These are phyloP conservation scores for Eupeodes latifasciatus DNA, from an alignment of 2,888 invertebrate genomes.

Conservation along the genomic window DNA sequence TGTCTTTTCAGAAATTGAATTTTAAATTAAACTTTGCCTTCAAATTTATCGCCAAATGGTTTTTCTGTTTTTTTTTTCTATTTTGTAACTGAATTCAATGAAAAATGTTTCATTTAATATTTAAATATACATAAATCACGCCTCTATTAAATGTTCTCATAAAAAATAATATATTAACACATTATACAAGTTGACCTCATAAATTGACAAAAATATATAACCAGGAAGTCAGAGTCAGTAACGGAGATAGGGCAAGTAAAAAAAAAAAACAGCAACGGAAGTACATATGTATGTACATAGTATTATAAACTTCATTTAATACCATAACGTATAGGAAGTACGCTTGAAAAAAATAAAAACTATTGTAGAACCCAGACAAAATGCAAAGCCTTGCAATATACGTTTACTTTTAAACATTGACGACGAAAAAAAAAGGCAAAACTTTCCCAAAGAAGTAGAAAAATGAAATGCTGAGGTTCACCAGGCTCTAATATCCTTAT, in stretches of 20 bases:
- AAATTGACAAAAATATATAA: constrained; percentile 52
- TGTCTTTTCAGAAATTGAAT: not conserved
- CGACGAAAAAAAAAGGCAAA: not conserved
- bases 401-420: not conserved
- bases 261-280: constrained; percentile 15
- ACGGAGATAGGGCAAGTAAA: constrained; percentile 42
- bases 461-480: not conserved
- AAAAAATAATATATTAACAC: constrained; percentile 27
- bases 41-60: too few relatives aligned
- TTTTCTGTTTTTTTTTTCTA: too few relatives aligned
- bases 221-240: constrained; percentile 55
- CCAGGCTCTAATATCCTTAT: constrained; percentile 9
- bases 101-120: not conserved
- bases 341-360: not conserved
- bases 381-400: constrained; percentile 2
- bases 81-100: not conserved
- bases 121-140: not conserved
- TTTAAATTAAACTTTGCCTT: too few relatives aligned
- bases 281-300: not conserved
- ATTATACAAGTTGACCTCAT: constrained; percentile 13
- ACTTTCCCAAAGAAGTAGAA: not conserved
- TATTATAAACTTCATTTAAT: constrained; percentile 12
- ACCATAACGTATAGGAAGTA: not conserved
- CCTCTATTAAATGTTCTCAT: constrained; percentile 9
- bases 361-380: not conserved